Conservation (phyloP, 2,888 invertebrate species). For the Melikaiella ostensackeni region DNA sequence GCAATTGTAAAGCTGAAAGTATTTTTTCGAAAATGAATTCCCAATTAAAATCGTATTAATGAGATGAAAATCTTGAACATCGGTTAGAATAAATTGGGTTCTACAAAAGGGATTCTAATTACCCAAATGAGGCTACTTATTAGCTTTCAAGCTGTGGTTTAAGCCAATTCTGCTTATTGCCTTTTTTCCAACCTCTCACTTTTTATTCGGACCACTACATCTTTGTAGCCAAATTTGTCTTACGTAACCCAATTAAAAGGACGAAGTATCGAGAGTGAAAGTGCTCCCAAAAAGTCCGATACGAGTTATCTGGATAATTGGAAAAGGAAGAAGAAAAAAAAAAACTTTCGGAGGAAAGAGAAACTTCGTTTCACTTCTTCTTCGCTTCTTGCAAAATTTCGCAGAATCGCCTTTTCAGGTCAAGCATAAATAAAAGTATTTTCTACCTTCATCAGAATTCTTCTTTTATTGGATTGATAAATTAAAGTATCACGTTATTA, state of each 20-base stretch:
- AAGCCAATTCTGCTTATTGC: no score
- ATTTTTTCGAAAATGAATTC: no score
- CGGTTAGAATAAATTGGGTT: no score
- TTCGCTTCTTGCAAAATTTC: background rate
- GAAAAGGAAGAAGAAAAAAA: background rate
- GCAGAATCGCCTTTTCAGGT: background rate
- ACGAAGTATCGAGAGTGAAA: background rate
- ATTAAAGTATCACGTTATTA: background rate
- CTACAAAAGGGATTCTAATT: no score
- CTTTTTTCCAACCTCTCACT: background rate
- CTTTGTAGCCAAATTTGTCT: background rate
- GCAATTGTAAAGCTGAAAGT: no score
- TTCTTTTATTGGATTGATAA: background rate
- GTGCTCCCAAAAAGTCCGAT: background rate
- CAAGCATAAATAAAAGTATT: background rate
- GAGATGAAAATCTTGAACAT: no score
- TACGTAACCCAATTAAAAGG: background rate
- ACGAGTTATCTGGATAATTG: background rate
- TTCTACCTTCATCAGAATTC: background rate
- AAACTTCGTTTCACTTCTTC: background rate
- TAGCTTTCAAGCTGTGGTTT: no score
- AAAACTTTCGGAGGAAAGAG: background rate
- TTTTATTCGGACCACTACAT: background rate
- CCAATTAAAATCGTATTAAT: no score
- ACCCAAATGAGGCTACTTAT: no score